Conservation (phyloP, 2,113 vertebrate species). For the Ctenomys sociabilis region DNA sequence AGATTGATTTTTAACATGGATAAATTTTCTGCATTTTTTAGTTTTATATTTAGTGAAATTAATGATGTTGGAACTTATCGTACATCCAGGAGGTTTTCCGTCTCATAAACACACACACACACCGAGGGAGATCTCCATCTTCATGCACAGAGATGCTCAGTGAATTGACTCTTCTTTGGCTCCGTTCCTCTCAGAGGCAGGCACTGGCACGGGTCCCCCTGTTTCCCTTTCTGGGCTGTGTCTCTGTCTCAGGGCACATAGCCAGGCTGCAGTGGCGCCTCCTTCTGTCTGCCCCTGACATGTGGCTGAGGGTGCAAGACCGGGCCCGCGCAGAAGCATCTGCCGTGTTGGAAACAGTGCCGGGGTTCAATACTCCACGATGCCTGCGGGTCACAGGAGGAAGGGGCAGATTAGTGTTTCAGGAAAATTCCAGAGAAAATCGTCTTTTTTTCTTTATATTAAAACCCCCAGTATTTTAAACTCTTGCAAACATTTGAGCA, state of each 20-base stretch:
- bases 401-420: slow-evolving; percentile 54
- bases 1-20: background rate
- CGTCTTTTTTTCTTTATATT: background rate
- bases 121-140: background rate
- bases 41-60: slow-evolving; percentile 47
- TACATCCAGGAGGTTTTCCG: background rate
- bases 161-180: background rate
- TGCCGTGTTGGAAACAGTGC: slow-evolving; percentile 44
- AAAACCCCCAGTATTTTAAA: slow-evolving; percentile 41
- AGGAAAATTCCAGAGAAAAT: background rate
- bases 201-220: background rate
- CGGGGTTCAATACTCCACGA: slow-evolving; percentile 42
- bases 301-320: background rate
- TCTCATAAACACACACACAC: slow-evolving; percentile 74
- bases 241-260: background rate
- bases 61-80: slow-evolving; percentile 43
- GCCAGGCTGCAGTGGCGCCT: background rate
- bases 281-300: background rate
- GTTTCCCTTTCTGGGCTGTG: background rate
- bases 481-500: slow-evolving; percentile 28
- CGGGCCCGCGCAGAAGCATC: background rate
- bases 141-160: slow-evolving; percentile 22
- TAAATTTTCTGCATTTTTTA: slow-evolving; percentile 31
- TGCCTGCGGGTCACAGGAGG: slow-evolving; percentile 51
- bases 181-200: background rate